phyloP scores from a whole-genome alignment of 2,113 vertebrate species.

The Prietella phreatophila region DNA sequence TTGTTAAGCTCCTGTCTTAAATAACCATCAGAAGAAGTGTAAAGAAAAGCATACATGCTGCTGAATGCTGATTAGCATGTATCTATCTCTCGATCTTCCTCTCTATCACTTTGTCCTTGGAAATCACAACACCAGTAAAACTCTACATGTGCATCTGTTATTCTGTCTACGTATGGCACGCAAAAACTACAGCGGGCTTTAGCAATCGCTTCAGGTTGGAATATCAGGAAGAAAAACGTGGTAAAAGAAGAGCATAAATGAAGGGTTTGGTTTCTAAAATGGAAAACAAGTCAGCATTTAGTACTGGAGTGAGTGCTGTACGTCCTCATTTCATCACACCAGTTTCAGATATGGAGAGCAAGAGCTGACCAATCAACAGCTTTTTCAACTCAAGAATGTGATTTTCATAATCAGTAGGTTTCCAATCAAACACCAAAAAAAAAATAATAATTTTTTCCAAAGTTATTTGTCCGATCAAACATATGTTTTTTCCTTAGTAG shows the following conservation, averaged over 20 bases:
- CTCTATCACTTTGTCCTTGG: not conserved
- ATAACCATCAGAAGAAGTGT: not conserved
- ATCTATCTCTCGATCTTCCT: not conserved
- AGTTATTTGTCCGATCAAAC: not conserved
- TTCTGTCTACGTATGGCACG: slow-evolving; percentile 27
- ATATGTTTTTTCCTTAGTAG: not conserved
- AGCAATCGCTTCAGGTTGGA: slow-evolving; percentile 46
- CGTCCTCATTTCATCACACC: too few species aligned
- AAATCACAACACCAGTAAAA: not conserved
- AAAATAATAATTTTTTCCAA: not conserved
- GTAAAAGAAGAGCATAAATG: too few species aligned
- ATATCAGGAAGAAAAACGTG: too few species aligned
- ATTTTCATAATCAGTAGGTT: too few species aligned
- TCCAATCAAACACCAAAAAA: not conserved
- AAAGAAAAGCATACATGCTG: not conserved
- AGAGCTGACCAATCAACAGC: too few species aligned
- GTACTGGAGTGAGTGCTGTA: too few species aligned
- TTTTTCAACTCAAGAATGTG: too few species aligned
- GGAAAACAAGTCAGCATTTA: too few species aligned
- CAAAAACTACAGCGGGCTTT: slow-evolving; percentile 55
- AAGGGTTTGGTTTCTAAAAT: too few species aligned
- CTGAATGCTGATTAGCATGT: not conserved
- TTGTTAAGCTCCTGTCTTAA: not conserved
- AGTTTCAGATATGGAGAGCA: too few species aligned
- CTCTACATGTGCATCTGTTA: not conserved